Evolutionary conservation across 1,140 invertebrate genomes (phyloP), one percentile per base, ranked within the genome.

Genomic region (Caenorhabditis briggsae): DNA sequence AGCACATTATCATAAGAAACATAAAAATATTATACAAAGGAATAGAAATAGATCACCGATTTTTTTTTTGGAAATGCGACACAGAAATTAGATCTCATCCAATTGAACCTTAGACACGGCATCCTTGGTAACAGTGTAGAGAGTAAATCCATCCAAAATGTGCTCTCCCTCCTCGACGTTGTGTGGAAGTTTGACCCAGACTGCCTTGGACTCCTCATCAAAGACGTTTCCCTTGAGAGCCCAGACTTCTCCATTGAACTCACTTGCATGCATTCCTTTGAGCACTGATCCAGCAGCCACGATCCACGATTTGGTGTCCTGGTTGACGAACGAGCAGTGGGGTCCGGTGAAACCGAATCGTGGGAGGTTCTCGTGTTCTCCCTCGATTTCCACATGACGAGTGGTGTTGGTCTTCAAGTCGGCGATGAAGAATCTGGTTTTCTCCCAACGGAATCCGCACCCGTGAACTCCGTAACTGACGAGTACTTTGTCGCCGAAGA

Each of bases 371-470:
- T 18, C 23, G 41, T 70, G 46, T 7, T 70, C 65, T 46, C 70
- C 70, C 23, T 78, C 70, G 23, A 50, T 78, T 25, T 78, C 43
- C 5, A 83, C 82, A 41, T 46, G 25, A 43, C 46, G 53, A 41
- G 25, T 55, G 7, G 25, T 58, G 12, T 59, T 59, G 3, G 55
- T 46, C 5, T 56, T 46, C 41, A 83, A 58, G 20, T 83, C 55
- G 25, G 58, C 41, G 12, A 83, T 23, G 55, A 83, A 59, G 82
- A 83, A 20, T 58, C 82, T 58, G 23, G 16, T 58, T 7, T 41
- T 58, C 53, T 83, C 82, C 82, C 82, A 83, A 46, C 46, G 53
- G 55, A 83, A 83, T n/a, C 82, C 82, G 23, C 82, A 83, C 20
- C 82, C 82, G 48, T 83, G 82, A 48, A 83, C 82, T 11, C 53